Conservation (phyloP, 92 coral and sea anemone genomes). For the Bergia sp. region DNA sequence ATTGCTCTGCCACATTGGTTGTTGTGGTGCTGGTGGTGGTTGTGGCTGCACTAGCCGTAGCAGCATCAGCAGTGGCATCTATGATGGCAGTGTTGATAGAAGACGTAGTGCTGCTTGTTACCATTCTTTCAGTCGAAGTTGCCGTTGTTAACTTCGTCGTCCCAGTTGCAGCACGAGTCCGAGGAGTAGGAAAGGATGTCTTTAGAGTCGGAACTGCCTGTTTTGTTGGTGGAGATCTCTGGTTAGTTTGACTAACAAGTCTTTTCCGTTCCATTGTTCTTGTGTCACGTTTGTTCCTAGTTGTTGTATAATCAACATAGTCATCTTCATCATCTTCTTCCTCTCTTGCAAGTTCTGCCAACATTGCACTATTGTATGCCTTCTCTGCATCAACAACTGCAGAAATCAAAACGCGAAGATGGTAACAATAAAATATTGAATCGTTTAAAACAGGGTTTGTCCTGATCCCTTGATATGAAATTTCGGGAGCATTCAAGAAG, state of each 20-base stretch:
- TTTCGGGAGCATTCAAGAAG: background rate
- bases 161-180: background rate
- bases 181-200: background rate
- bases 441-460: background rate
- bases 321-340: conserved; percentile 14
- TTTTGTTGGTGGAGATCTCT: background rate
- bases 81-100: background rate
- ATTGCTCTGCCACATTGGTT: background rate
- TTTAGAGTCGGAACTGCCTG: conserved; percentile 10
- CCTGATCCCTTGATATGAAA: no score
- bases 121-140: background rate
- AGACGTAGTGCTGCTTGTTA: background rate
- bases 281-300: background rate
- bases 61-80: background rate
- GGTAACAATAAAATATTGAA: background rate
- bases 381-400: conserved; percentile 27
- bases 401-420: background rate
- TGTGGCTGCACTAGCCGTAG: background rate
- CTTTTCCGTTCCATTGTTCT: background rate
- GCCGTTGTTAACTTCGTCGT: conserved; percentile 1
- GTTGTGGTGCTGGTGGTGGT: background rate
- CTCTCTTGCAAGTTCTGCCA: conserved; percentile 9
- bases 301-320: background rate
- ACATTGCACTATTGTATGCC: conserved; percentile 37
- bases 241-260: background rate